Conservation (phyloP, 2,113 vertebrate genomes). For the Prionailurus bengalensis region DNA sequence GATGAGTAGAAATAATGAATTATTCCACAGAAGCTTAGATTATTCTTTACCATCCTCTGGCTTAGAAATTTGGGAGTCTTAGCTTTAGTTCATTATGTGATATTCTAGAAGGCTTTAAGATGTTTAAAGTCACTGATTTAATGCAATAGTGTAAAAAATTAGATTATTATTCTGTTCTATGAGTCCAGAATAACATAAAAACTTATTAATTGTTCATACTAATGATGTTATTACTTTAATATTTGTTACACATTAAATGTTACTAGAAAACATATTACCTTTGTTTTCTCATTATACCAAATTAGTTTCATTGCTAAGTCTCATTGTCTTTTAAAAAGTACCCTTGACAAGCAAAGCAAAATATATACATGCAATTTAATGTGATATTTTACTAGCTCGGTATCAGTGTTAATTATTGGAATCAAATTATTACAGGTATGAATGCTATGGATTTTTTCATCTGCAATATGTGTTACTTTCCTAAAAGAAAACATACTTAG, state of each 20-base stretch:
- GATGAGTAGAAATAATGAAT: not conserved
- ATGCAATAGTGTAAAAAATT: not conserved
- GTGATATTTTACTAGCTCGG: not conserved
- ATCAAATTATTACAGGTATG: not conserved
- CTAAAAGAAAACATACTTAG: not conserved
- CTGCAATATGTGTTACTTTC: not conserved
- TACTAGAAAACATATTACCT: not conserved
- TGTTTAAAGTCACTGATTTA: not conserved
- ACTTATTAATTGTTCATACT: not conserved
- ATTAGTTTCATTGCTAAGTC: not conserved
- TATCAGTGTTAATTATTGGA: not conserved
- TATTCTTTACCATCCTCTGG: not conserved
- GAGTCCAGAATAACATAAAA: not conserved
- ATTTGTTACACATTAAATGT: not conserved
- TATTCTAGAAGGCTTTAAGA: not conserved
- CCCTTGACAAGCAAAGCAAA: not conserved
- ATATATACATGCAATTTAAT: not conserved
- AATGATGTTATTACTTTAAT: not conserved
- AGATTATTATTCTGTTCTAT: not conserved
- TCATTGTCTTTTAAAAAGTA: not conserved
- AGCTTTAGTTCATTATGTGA: not conserved
- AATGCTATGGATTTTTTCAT: not conserved
- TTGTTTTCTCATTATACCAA: not conserved
- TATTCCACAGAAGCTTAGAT: not conserved
- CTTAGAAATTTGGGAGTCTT: not conserved